Percentiles rank a stretch among this genome's conserved stretches.
Evolutionary conservation across 2,113 vertebrate species (phyloP).

Genomic region (Seriola quinqueradiata): DNA sequence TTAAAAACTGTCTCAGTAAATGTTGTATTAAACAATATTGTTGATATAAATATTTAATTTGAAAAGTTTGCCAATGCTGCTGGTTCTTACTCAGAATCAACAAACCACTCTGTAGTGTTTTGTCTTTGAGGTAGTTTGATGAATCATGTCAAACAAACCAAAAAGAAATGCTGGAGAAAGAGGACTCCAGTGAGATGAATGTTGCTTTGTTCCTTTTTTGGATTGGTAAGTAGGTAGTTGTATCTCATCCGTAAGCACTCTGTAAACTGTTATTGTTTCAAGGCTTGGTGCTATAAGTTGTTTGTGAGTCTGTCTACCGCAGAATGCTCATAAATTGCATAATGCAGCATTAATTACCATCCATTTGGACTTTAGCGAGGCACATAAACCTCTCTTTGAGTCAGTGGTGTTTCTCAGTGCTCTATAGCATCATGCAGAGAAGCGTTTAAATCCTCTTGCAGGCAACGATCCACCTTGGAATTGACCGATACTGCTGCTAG

Average conservation of each 20-base stretch:
- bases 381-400: conserved; percentile 8
- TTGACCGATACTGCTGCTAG: background rate
- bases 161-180: background rate
- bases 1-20: too few species aligned
- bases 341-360: conserved; percentile 14
- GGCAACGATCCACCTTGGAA: conserved; percentile 25
- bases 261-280: background rate
- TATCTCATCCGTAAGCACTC: background rate
- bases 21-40: too few species aligned
- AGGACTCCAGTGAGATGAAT: background rate
- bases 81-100: too few species aligned
- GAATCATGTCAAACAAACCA: background rate
- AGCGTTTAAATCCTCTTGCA: conserved; percentile 23
- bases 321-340: background rate
- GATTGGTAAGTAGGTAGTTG: background rate
- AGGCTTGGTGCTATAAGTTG: background rate
- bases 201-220: background rate
- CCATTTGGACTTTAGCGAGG: background rate
- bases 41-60: too few species aligned
- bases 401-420: conserved; percentile 8
- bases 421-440: conserved; percentile 7
- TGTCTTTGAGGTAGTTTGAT: background rate
- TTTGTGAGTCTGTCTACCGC: background rate
- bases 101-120: background rate
- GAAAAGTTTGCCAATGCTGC: too few species aligned